Conservation (phyloP, 2,888 invertebrate genomes). For the Chrysolina oricalcia region DNA sequence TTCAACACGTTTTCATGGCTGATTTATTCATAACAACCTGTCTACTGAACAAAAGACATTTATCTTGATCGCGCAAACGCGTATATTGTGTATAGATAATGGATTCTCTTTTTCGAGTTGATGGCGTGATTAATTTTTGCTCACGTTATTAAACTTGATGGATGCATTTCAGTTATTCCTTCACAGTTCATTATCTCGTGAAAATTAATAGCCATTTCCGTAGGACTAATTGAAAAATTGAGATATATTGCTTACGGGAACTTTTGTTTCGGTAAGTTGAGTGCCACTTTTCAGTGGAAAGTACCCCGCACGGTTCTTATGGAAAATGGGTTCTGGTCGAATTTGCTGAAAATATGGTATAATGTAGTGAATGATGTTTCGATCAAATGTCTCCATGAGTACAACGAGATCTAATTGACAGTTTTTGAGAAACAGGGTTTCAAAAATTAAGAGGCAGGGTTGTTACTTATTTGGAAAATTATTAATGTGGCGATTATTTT, state of each 20-base stretch:
- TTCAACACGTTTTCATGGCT: background rate
- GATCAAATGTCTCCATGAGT: no score
- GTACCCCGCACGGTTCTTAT: no score
- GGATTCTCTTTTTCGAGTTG: conserved; percentile 59
- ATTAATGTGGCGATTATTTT: no score
- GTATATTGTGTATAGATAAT: conserved; percentile 63
- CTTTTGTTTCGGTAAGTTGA: background rate
- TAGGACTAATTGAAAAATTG: conserved; percentile 8
- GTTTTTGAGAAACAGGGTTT: no score
- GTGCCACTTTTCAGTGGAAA: background rate
- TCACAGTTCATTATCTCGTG: conserved; percentile 56
- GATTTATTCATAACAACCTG: background rate
- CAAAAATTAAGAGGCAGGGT: no score
- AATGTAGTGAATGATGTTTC: no score
- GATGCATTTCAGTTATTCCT: conserved; percentile 58
- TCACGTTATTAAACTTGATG: conserved; percentile 58
- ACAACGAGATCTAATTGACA: no score
- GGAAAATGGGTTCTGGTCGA: no score
- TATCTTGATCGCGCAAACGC: conserved; percentile 56
- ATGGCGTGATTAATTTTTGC: conserved; percentile 64
- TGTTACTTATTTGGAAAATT: no score
- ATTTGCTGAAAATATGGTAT: no score
- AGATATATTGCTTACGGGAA: background rate
- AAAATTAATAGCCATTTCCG: conserved; percentile 30
- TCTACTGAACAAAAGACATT: conserved; percentile 55